Evolutionary conservation across 2,113 vertebrate genomes (phyloP).

Genomic region (Tylochromis polylepis): DNA sequence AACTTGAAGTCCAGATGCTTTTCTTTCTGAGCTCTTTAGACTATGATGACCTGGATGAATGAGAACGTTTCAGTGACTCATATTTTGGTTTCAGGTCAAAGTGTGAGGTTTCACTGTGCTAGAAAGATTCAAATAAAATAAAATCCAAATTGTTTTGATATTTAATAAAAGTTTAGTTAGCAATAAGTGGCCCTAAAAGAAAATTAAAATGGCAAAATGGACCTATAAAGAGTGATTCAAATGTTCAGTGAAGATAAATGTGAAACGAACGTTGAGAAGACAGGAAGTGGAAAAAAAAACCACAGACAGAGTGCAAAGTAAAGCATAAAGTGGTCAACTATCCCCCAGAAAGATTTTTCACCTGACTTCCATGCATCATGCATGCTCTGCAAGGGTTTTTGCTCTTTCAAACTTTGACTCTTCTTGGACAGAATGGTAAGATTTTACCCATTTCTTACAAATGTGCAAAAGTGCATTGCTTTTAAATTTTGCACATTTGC

Average conservation of each 20-base stretch:
- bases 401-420: not conserved
- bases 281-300: not conserved
- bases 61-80: not conserved
- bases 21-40: too few relatives aligned
- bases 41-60: too few relatives aligned
- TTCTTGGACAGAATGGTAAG: not conserved
- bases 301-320: not conserved
- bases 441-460: not conserved
- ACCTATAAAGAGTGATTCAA: not conserved
- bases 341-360: rapidly evolving
- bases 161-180: too few relatives aligned
- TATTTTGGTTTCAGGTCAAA: too few relatives aligned
- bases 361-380: not conserved
- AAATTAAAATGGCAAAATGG: too few relatives aligned
- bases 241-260: not conserved
- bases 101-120: too few relatives aligned
- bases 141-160: too few relatives aligned
- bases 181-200: too few relatives aligned
- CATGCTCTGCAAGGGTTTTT: not conserved
- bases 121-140: too few relatives aligned
- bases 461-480: not conserved
- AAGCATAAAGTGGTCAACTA: not conserved
- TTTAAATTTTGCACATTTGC: not conserved
- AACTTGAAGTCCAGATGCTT: too few relatives aligned
- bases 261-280: not conserved